Percentiles rank a stretch among this genome's conserved stretches.
Conservation (phyloP, 1,140 invertebrate genomes). For the Aphelinus atriplicis region DNA sequence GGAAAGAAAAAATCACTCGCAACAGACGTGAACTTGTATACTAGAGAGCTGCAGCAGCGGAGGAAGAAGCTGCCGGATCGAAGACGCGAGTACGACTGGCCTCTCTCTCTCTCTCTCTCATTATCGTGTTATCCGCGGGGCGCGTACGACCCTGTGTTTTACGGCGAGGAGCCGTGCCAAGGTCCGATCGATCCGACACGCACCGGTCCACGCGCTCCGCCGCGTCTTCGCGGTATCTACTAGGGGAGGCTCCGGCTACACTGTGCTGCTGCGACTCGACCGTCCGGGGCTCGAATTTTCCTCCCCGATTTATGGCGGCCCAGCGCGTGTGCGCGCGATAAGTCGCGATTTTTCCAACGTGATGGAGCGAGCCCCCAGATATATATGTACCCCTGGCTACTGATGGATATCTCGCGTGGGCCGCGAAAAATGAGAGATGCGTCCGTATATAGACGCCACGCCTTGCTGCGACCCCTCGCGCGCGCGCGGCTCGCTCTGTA, state of each 20-base stretch:
- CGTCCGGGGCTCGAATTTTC: not conserved
- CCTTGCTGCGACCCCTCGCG: too few relatives aligned
- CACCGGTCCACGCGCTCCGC: not conserved
- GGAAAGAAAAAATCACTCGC: not conserved
- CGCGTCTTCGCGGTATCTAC: too few relatives aligned
- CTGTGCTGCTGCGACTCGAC: not conserved
- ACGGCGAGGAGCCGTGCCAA: conserved; percentile 20
- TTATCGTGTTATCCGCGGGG: conserved; percentile 32
- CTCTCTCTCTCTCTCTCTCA: not conserved
- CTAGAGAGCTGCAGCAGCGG: too few relatives aligned
- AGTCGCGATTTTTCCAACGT: not conserved
- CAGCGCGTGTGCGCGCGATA: not conserved
- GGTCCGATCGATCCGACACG: not conserved
- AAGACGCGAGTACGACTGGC: conserved; percentile 2
- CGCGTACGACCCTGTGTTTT: not conserved
- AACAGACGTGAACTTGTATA: too few relatives aligned
- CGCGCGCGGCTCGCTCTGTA: too few relatives aligned
- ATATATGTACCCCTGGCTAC: too few relatives aligned
- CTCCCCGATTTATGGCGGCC: not conserved
- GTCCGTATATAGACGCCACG: too few relatives aligned
- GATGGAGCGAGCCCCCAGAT: not conserved
- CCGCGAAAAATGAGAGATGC: too few relatives aligned
- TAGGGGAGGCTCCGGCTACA: not conserved
- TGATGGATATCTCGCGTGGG: too few relatives aligned
- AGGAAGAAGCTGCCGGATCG: too few relatives aligned